These are phyloP conservation scores for Wiebesia pumilae DNA, from an alignment of 1,140 invertebrate genomes.

Conservation along the genomic window DNA sequence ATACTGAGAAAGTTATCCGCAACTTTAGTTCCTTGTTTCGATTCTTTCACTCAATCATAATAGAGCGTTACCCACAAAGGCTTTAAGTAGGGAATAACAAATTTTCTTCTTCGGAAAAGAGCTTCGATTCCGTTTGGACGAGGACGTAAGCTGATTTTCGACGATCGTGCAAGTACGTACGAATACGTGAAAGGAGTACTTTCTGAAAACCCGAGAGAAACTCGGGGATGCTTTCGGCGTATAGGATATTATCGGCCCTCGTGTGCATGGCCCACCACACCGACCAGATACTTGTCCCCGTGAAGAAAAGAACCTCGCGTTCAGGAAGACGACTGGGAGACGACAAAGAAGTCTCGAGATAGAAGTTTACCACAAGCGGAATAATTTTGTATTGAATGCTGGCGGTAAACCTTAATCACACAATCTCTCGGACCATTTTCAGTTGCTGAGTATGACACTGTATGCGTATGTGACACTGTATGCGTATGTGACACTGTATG, in stretches of 20 bases:
- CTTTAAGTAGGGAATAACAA: not conserved
- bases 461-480: too few relatives aligned
- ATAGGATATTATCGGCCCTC: not conserved
- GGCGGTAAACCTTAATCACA: not conserved
- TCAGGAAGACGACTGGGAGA: too few relatives aligned
- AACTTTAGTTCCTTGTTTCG: not conserved
- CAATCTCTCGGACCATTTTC: too few relatives aligned
- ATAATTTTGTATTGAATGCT: not conserved
- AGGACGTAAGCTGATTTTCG: not conserved
- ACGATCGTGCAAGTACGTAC: not conserved
- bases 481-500: too few relatives aligned
- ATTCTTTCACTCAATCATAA: not conserved
- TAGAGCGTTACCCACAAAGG: not conserved
- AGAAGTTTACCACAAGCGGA: not conserved
- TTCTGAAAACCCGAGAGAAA: not conserved
- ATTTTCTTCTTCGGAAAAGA: not conserved
- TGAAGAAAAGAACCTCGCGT: too few relatives aligned
- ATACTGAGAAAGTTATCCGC: not conserved
- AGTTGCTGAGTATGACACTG: too few relatives aligned
- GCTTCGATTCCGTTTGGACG: not conserved
- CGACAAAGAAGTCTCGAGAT: not conserved
- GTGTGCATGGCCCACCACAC: too few relatives aligned
- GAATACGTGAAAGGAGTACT: not conserved
- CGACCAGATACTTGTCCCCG: too few relatives aligned
- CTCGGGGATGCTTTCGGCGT: too few relatives aligned